These are phyloP conservation scores for Drosophila kanekoi DNA, from an alignment of 2,888 invertebrate species.

Conservation along the genomic window DNA sequence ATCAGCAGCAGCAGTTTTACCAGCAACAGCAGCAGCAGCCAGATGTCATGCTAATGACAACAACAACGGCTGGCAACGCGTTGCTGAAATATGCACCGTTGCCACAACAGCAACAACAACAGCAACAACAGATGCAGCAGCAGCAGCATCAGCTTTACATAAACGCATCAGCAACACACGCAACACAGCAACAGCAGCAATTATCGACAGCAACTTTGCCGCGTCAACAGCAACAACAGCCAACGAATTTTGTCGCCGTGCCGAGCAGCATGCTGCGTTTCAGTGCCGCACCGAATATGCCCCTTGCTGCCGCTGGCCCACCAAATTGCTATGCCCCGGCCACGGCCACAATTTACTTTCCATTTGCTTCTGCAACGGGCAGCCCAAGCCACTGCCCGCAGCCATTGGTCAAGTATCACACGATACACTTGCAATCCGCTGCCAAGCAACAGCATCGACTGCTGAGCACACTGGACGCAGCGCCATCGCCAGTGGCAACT, in stretches of 20 bases:
- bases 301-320: conserved; percentile 57
- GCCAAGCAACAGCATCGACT: conserved; percentile 63
- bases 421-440: conserved; percentile 83
- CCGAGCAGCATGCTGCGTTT: conserved; percentile 81
- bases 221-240: conserved; percentile 66
- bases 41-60: conserved; percentile 82
- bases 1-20: conserved; percentile 60
- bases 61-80: conserved; percentile 69
- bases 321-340: conserved; percentile 79
- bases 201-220: conserved; percentile 73
- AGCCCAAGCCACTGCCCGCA: conserved; percentile 65
- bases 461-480: conserved; percentile 45
- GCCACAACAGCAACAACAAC: conserved; percentile 54
- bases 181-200: conserved; percentile 66
- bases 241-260: conserved; percentile 79
- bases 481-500: conserved; percentile 15
- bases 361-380: conserved; percentile 70
- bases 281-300: conserved; percentile 54
- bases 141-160: conserved; percentile 61
- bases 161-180: conserved; percentile 62
- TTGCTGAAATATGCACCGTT: conserved; percentile 63
- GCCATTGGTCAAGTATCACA: conserved; percentile 84
- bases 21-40: conserved; percentile 66
- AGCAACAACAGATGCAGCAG: conserved; percentile 34
- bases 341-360: conserved; percentile 84